phyloP scores from a whole-genome alignment of 2,888 invertebrate species.

The Trissolcus japonicus region DNA sequence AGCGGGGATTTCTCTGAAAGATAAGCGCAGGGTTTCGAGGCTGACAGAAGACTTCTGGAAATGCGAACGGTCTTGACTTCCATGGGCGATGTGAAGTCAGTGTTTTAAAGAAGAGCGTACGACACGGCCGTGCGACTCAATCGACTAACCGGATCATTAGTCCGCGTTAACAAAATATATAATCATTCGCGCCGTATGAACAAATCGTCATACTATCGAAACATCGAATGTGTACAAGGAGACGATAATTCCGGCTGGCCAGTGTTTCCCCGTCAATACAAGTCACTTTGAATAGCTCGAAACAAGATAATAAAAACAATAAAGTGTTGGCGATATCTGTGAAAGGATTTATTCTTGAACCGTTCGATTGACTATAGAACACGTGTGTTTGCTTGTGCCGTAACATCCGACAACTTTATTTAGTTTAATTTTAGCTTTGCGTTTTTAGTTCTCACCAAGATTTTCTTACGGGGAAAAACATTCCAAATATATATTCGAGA shows the following conservation, averaged over 20 bases:
- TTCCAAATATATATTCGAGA: too few relatives aligned
- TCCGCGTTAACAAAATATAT: too few relatives aligned
- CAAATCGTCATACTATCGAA: not conserved
- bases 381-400: not conserved
- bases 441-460: too few relatives aligned
- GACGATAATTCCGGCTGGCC: not conserved
- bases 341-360: slow-evolving; percentile 3
- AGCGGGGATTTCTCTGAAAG: slow-evolving; percentile 44
- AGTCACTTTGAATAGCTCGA: not conserved
- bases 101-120: slow-evolving; percentile 51
- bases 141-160: not conserved
- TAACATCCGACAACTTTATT: not conserved
- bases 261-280: not conserved
- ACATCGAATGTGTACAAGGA: not conserved
- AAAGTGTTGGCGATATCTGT: not conserved
- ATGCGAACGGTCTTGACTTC: slow-evolving; percentile 48
- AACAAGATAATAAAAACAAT: not conserved
- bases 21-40: slow-evolving; percentile 45
- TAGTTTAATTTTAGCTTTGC: not conserved
- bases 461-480: too few relatives aligned
- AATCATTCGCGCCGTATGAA: not conserved
- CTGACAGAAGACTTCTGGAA: slow-evolving; percentile 45
- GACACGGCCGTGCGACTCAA: slow-evolving; percentile 20
- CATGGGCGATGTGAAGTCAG: slow-evolving; percentile 42
- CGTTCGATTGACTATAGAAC: slow-evolving; percentile 1